Base-by-base conservation (phyloP, 23 tunicate species). In the Botrylloides violaceus region DNA sequence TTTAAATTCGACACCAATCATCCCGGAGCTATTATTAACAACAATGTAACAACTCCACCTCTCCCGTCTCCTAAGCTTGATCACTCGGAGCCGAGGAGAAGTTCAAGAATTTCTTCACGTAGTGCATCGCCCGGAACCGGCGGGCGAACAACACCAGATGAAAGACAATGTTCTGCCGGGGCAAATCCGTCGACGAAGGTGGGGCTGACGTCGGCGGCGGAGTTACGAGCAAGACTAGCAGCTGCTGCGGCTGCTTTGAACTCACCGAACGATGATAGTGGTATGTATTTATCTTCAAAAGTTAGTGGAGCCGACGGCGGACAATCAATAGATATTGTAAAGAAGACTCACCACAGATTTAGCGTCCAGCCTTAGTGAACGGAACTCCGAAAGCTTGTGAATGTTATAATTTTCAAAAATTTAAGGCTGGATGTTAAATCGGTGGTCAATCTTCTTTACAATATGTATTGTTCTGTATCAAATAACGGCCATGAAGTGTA, bases 41-140 rank as follows among this genome's bases (percentile, higher is more conserved):
- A 65, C 31, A 65, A 23, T 1, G 0, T 49, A 9, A 12, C 71
- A 0, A 31, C 19, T 15, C 43, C 74, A 18, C 21, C 49, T 26
- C 28, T 68, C 20, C 74, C 74, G 15, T 68, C 74, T 12, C 74
- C 74, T 4, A 68, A 38, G 29, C 57, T 68, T 18, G 74, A 68
- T 38, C 58, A 56, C 9, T 68, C 74, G 6, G 21, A 32, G 57
- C 74, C 74, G 25, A 39, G 58, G 25, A 39, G 58, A 4, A 37
- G 58, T 63, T 63, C 70, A 3, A 63, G 33, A 9, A 28, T 63
- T 25, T 68, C 74, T 0, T 68, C 74, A 12, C 57, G 74, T 15
- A 68, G 74, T 43, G 58, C 56, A 5, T 68, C 74, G 47, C 74
- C 74, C 21, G 58, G 74, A 24, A 68, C 70, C 20, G 70, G 74